These are phyloP conservation scores for Hermaeophaga mercurialis DNA, from an alignment of 2,888 invertebrate genomes.

Conservation along the genomic window DNA sequence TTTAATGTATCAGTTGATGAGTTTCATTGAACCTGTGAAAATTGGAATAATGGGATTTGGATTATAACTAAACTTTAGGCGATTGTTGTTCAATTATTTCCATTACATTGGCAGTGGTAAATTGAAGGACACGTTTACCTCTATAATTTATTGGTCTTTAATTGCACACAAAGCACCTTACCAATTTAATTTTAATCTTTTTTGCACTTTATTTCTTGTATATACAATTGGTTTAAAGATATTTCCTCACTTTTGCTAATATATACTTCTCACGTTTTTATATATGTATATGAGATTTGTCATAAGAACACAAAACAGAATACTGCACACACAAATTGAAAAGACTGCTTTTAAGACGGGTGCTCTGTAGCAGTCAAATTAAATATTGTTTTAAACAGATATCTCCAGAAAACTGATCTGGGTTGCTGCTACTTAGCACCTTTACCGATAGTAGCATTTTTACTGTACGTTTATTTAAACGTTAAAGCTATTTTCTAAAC, in stretches of 20 bases:
- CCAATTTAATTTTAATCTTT: slow-evolving; percentile 13
- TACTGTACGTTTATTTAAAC: too few species aligned
- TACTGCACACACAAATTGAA: too few species aligned
- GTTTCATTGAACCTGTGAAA: slow-evolving; percentile 24
- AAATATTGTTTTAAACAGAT: too few species aligned
- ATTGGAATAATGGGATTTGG: slow-evolving; percentile 43
- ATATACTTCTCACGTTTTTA: slow-evolving; percentile 1
- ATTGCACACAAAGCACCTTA: slow-evolving; percentile 41
- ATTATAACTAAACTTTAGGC: slow-evolving; percentile 35
- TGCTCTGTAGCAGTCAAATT: too few species aligned
- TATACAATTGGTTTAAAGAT: slow-evolving; percentile 16
- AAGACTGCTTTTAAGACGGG: too few species aligned
- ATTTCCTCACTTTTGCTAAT: slow-evolving; percentile 7
- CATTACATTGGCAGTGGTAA: slow-evolving; percentile 16
- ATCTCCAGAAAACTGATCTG: too few species aligned
- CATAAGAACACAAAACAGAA: background rate
- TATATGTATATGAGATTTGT: slow-evolving; percentile 4
- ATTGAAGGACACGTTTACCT: slow-evolving; percentile 30
- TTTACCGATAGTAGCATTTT: too few species aligned
- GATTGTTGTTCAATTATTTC: background rate
- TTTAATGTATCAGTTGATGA: too few species aligned
- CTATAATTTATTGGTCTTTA: slow-evolving; percentile 55
- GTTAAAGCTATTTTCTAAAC: too few species aligned
- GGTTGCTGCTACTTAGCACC: too few species aligned
- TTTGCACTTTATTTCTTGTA: slow-evolving; percentile 23